These are phyloP conservation scores for Cataglyphis livida DNA, from an alignment of 2,888 invertebrate species.

Conservation along the genomic window DNA sequence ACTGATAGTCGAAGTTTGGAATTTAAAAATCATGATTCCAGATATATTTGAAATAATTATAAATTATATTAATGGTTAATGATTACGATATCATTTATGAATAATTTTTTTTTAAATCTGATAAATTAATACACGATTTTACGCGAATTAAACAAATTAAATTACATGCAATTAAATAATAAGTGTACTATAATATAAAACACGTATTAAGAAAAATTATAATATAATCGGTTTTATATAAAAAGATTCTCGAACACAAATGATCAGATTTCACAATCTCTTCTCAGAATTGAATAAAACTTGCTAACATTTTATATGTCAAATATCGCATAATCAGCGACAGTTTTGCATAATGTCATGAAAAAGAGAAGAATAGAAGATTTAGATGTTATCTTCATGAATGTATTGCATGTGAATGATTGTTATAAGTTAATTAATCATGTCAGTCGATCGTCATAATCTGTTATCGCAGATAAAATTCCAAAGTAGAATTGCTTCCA, in stretches of 20 bases:
- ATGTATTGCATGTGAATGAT: slow-evolving; percentile 10
- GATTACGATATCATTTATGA: not conserved
- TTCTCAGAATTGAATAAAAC: not conserved
- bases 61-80: not conserved
- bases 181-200: not conserved
- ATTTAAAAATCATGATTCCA: not conserved
- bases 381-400: slow-evolving; percentile 7
- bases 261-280: not conserved
- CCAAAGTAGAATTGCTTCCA: not conserved
- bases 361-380: not conserved
- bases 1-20: not conserved
- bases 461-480: slow-evolving; percentile 4
- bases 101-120: slow-evolving; percentile 17
- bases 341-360: not conserved
- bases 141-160: not conserved
- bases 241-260: slow-evolving; percentile 7
- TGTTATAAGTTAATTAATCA: slow-evolving; percentile 23
- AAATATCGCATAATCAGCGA: not conserved
- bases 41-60: not conserved
- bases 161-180: not conserved
- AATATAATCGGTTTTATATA: not conserved
- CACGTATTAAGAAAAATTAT: not conserved
- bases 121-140: slow-evolving; percentile 1
- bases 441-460: not conserved
- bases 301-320: slow-evolving; percentile 12